These are phyloP conservation scores for Exaiptasia diaphana DNA, from an alignment of 64 coral and sea anemone species.

Conservation along the genomic window DNA sequence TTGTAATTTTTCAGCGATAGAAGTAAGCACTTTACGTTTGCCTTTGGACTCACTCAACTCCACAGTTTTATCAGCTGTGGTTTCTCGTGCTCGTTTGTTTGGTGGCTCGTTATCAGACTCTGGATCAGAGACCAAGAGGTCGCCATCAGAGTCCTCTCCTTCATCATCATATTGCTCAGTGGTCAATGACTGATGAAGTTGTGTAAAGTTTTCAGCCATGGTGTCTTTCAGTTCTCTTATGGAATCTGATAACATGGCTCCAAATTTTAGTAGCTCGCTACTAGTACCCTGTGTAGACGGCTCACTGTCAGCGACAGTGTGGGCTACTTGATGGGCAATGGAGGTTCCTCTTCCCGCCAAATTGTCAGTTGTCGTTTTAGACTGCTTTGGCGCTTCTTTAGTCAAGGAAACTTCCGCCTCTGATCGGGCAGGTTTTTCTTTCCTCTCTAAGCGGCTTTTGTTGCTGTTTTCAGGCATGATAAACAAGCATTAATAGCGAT, in stretches of 20 bases:
- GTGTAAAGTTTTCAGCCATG: neutral
- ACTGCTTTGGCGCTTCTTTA: neutral
- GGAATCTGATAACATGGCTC: neutral
- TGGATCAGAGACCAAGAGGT: neutral
- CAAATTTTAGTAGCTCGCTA: neutral
- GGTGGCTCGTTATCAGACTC: neutral
- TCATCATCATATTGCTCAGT: neutral
- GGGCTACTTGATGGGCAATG: neutral
- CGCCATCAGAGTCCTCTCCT: neutral
- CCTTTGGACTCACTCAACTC: neutral
- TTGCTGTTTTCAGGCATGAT: neutral
- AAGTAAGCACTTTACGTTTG: neutral
- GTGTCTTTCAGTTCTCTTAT: neutral
- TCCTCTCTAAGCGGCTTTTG: neutral
- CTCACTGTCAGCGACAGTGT: neutral
- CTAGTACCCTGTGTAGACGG: neutral
- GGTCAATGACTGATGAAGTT: neutral
- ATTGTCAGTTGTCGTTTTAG: neutral
- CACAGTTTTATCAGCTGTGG: neutral
- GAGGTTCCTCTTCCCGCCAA: neutral
- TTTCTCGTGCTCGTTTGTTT: neutral
- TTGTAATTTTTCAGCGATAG: constrained; percentile 15
- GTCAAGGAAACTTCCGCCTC: neutral
- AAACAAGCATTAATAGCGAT: neutral
- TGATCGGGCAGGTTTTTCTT: neutral